Evolutionary conservation across 2,797 vertebrate species (phyloP).

Genomic region (Xiphophorus birchmanni): DNA sequence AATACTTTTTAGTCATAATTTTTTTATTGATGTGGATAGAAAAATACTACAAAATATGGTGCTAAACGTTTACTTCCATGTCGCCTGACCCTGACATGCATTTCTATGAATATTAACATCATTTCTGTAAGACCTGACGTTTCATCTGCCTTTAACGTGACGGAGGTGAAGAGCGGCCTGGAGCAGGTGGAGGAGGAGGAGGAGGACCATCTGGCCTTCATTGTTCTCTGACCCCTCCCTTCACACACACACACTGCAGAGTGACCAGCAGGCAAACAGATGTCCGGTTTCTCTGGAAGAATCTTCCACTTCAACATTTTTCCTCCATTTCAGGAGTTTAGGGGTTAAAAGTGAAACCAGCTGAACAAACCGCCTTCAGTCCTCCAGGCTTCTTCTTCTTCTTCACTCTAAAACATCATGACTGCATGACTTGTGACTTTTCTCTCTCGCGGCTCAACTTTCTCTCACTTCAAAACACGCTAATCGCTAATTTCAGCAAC

Average conservation of each 20-base stretch:
- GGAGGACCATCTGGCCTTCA: slow-evolving; percentile 59
- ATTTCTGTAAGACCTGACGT: neutral
- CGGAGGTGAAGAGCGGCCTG: slow-evolving; percentile 36
- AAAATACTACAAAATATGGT: no score
- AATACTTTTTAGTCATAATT: neutral
- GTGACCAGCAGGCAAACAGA: slow-evolving; percentile 53
- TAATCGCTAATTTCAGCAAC: neutral
- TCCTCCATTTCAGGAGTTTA: neutral
- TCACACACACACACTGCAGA: neutral
- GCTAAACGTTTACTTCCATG: no score
- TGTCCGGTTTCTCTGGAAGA: slow-evolving; percentile 8
- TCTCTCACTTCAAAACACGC: neutral
- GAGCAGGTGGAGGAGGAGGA: slow-evolving; percentile 22
- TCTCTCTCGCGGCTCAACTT: neutral
- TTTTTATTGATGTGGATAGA: no score
- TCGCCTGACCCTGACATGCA: no score
- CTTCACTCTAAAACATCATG: neutral
- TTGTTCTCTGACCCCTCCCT: slow-evolving; percentile 64
- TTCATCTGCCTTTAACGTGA: neutral
- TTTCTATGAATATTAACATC: neutral
- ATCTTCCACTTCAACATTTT: neutral
- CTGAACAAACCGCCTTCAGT: neutral
- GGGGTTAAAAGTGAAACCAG: neutral
- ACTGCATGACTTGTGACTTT: neutral
- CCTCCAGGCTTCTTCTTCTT: neutral